phyloP scores from a whole-genome alignment of 2,888 invertebrate species.

The Eupithecia centaureata region DNA sequence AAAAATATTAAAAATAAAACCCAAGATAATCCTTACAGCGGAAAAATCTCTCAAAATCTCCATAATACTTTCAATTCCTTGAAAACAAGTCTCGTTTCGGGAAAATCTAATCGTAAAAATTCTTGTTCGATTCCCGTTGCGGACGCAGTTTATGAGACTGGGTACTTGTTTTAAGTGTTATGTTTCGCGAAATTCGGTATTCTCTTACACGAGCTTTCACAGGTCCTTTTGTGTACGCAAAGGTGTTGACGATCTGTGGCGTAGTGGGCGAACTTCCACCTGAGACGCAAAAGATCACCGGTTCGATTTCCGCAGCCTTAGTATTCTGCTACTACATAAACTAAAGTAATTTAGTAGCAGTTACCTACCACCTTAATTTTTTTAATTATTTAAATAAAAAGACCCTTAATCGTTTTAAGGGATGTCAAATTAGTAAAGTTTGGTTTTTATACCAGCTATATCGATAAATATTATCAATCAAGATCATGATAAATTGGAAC shows the following conservation, averaged over 20 bases:
- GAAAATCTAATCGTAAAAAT: slow-evolving; percentile 73
- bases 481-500: too few relatives aligned
- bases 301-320: too few relatives aligned
- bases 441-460: too few relatives aligned
- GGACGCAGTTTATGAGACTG: slow-evolving; percentile 41
- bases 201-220: background rate
- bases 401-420: too few relatives aligned
- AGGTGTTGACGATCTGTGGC: background rate
- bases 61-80: slow-evolving; percentile 44
- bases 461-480: too few relatives aligned
- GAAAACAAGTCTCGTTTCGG: slow-evolving; percentile 47
- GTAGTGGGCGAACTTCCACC: background rate
- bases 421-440: too few relatives aligned
- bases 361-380: too few relatives aligned
- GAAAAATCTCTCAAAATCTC: slow-evolving; percentile 35
- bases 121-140: slow-evolving; percentile 59
- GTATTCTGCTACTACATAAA: too few relatives aligned
- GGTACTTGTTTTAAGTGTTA: slow-evolving; percentile 23
- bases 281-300: too few relatives aligned
- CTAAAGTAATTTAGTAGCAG: too few relatives aligned
- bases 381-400: too few relatives aligned
- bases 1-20: slow-evolving; percentile 26
- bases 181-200: slow-evolving; percentile 19
- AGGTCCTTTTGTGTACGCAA: background rate
- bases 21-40: slow-evolving; percentile 28